Percentiles rank a stretch among this genome's conserved stretches.
Evolutionary conservation across 92 coral and sea anemone genomes (phyloP).

Genomic region (Parazoanthus atlanticus): DNA sequence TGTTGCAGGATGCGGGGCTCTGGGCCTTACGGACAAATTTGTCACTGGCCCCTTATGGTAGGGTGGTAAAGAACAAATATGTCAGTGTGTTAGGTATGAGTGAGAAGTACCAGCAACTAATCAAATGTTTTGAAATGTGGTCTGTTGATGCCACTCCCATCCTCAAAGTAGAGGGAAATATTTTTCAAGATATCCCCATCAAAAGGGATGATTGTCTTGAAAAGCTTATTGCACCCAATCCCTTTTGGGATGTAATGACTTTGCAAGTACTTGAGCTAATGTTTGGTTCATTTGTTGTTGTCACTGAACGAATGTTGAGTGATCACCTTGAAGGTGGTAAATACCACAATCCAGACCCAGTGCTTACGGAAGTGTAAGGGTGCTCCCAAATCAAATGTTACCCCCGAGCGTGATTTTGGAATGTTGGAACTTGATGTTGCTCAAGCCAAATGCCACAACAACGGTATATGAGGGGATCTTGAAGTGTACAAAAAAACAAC

Average conservation of each 20-base stretch:
- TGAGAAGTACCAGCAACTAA: constrained; percentile 23
- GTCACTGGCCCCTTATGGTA: constrained; percentile 40
- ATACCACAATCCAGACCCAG: constrained; percentile 17
- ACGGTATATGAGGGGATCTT: constrained; percentile 21
- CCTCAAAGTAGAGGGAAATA: constrained; percentile 12
- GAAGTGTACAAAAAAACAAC: constrained; percentile 36
- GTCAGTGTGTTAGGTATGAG: constrained; percentile 25
- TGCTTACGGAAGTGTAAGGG: neutral
- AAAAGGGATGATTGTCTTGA: neutral
- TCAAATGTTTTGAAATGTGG: constrained; percentile 33
- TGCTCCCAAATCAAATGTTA: constrained; percentile 44
- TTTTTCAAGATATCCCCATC: neutral
- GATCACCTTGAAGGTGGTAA: constrained; percentile 41
- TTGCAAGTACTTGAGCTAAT: neutral
- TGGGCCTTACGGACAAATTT: constrained; percentile 41
- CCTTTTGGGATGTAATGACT: neutral
- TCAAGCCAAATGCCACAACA: constrained; percentile 46
- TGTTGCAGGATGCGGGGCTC: constrained; percentile 40
- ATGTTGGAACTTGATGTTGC: neutral
- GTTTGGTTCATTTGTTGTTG: neutral
- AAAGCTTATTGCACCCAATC: neutral
- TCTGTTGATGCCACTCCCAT: constrained; percentile 38
- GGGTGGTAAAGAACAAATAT: constrained; percentile 36
- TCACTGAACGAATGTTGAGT: neutral
- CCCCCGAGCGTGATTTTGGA: neutral